Conservation (phyloP, 2,888 invertebrate genomes). For the Ichneumoninae sp. region DNA sequence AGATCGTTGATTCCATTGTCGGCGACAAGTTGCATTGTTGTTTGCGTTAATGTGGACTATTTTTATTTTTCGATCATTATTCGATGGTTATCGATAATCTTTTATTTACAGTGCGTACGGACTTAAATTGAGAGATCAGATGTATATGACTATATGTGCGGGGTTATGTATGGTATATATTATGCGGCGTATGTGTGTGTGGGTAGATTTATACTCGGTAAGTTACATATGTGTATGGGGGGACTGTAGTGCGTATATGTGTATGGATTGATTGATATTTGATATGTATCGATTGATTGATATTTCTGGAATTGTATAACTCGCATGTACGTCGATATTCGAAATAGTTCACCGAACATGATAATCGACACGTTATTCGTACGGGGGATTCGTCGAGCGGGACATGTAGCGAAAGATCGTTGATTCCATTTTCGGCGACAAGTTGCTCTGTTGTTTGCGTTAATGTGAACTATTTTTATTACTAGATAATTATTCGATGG, state of each 20-base stretch:
- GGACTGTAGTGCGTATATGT: conserved; percentile 8
- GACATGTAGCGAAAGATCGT: background rate
- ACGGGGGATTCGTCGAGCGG: background rate
- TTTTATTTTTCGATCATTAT: too few relatives aligned
- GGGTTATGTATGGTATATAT: conserved; percentile 15
- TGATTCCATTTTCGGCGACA: background rate
- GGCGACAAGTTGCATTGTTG: background rate
- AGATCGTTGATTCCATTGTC: background rate
- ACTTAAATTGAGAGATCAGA: conserved; percentile 47
- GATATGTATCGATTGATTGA: conserved; percentile 39
- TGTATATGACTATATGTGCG: conserved; percentile 17
- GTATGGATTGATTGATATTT: conserved; percentile 38
- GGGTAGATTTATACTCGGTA: conserved; percentile 34
- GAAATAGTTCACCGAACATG: background rate
- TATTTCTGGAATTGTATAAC: conserved; percentile 8
- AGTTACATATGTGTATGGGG: conserved; percentile 16
- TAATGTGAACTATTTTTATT: background rate
- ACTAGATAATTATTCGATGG: background rate
- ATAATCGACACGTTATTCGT: background rate
- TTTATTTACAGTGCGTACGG: too few relatives aligned
- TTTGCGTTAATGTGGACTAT: background rate
- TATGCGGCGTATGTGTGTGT: background rate
- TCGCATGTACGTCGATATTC: conserved; percentile 1
- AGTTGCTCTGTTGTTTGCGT: background rate
- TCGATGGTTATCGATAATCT: too few relatives aligned